These are phyloP conservation scores for Platyscapa corneri DNA, from an alignment of 1,140 invertebrate genomes.

Conservation along the genomic window DNA sequence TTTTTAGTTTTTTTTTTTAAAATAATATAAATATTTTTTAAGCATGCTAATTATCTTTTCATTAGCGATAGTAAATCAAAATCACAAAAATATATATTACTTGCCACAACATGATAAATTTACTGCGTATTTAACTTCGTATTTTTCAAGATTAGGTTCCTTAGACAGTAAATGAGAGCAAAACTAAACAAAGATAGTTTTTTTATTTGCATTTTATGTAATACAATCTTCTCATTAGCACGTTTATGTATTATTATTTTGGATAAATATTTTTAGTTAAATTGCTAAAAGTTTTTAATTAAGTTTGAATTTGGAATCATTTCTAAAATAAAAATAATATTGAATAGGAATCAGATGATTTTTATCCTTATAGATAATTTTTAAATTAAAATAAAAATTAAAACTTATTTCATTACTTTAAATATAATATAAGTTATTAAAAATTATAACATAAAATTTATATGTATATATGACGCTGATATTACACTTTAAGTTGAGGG, in stretches of 20 bases:
- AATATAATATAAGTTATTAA: too few relatives aligned
- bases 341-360: too few relatives aligned
- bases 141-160: neutral
- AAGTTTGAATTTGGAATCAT: neutral
- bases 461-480: too few relatives aligned
- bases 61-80: neutral
- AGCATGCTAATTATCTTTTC: neutral
- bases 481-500: too few relatives aligned
- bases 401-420: too few relatives aligned
- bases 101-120: neutral
- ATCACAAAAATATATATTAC: neutral
- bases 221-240: neutral
- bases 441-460: too few relatives aligned
- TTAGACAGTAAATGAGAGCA: neutral
- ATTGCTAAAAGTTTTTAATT: neutral
- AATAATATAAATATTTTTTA: neutral
- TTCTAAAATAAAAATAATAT: neutral
- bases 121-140: constrained; percentile 1
- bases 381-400: too few relatives aligned
- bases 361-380: too few relatives aligned
- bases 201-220: neutral
- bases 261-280: too few relatives aligned
- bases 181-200: neutral
- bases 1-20: neutral
- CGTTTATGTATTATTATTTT: neutral